Evolutionary conservation across 2,888 invertebrate species (phyloP).

Genomic region (Anaspis maculata): DNA sequence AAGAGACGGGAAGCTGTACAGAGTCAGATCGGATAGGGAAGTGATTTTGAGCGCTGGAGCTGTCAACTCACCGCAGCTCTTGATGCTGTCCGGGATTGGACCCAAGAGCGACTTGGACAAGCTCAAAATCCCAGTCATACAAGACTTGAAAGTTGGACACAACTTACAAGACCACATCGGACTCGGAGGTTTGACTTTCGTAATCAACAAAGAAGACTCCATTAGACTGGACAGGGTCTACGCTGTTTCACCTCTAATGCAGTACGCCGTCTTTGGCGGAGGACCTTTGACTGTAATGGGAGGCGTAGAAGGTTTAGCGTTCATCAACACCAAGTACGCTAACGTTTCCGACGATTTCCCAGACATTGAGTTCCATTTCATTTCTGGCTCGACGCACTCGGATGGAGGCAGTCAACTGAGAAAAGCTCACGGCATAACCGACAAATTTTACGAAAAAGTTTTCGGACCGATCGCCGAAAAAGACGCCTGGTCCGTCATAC

Average conservation of each 20-base stretch:
- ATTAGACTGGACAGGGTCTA: constrained; percentile 73
- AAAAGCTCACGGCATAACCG: constrained; percentile 69
- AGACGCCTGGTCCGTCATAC: constrained; percentile 78
- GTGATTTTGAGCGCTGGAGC: constrained; percentile 87
- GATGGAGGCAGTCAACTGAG: constrained; percentile 76
- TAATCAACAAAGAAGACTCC: constrained; percentile 69
- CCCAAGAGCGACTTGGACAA: constrained; percentile 63
- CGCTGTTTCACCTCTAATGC: constrained; percentile 68
- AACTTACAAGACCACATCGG: constrained; percentile 89
- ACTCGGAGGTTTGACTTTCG: constrained; percentile 75
- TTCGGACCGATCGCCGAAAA: constrained; percentile 67
- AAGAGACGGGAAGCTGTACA: constrained; percentile 61
- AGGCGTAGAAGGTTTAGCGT: constrained; percentile 78
- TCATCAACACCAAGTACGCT: constrained; percentile 78
- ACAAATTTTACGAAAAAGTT: constrained; percentile 64
- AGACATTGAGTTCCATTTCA: constrained; percentile 83
- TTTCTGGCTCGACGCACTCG: constrained; percentile 79
- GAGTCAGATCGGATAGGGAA: constrained; percentile 71
- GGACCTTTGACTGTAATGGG: constrained; percentile 82
- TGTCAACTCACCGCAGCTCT: constrained; percentile 85
- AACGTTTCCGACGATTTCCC: constrained; percentile 76
- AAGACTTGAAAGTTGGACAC: constrained; percentile 73
- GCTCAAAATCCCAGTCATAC: constrained; percentile 68
- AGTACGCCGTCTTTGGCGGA: constrained; percentile 75
- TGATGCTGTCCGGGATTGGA: constrained; percentile 89